phyloP scores from a whole-genome alignment of 2,888 invertebrate genomes.

The Drosophila histrio region DNA sequence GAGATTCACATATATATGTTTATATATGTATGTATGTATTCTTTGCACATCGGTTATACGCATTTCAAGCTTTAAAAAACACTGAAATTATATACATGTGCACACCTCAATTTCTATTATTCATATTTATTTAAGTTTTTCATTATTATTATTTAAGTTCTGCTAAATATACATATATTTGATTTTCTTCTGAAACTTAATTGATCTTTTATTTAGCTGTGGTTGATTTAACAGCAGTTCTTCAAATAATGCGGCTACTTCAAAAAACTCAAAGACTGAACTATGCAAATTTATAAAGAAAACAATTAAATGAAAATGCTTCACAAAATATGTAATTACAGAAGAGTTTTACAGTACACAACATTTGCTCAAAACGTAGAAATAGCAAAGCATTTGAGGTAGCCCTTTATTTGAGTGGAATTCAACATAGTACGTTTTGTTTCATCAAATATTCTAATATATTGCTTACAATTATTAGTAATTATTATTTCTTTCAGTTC shows the following conservation, averaged over 20 bases:
- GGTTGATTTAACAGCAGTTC: conserved; percentile 2
- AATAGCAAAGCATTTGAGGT: conserved; percentile 52
- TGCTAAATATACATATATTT: conserved; percentile 52
- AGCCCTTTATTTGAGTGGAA: conserved; percentile 6
- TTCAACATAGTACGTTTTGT: background rate
- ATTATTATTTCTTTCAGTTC: background rate
- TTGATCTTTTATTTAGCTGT: conserved; percentile 13
- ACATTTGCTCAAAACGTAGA: conserved; percentile 60
- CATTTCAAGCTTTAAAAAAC: conserved; percentile 66
- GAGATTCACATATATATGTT: background rate
- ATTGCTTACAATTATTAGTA: background rate
- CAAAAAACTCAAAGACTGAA: conserved; percentile 60
- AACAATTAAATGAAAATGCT: conserved; percentile 22
- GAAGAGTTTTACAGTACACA: conserved; percentile 32
- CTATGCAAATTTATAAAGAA: conserved; percentile 45
- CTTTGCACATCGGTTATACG: conserved; percentile 39
- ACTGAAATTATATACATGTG: conserved; percentile 38
- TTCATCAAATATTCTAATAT: background rate
- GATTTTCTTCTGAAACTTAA: conserved; percentile 35
- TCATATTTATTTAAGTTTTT: conserved; percentile 49
- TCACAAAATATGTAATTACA: conserved; percentile 29
- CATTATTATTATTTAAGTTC: conserved; percentile 36
- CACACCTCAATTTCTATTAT: conserved; percentile 29
- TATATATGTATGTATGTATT: background rate
- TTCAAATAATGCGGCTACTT: conserved; percentile 18